Conservation (phyloP, 2,113 vertebrate genomes). For the Oncorhynchus mykiss region DNA sequence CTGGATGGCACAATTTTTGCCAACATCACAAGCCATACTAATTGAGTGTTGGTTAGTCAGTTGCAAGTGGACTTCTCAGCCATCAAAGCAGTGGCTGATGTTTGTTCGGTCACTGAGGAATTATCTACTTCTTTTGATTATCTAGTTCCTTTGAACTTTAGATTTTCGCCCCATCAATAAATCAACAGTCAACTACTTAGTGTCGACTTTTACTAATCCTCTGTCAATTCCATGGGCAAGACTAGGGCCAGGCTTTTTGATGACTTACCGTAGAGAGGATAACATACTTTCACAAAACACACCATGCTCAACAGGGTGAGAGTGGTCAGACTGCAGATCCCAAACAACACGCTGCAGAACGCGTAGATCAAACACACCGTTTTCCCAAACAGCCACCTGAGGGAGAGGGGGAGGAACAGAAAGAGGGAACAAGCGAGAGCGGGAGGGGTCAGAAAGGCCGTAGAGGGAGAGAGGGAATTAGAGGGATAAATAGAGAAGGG, state of each 20-base stretch:
- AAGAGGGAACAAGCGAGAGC: constrained; percentile 24
- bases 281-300: constrained; percentile 81
- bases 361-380: constrained; percentile 73
- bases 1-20: constrained; percentile 24
- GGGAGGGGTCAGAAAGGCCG: constrained; percentile 13
- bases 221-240: constrained; percentile 17
- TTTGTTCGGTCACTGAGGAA: constrained; percentile 28
- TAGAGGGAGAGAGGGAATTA: constrained; percentile 8
- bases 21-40: constrained; percentile 45
- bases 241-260: constrained; percentile 13
- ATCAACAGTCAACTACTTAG: constrained; percentile 48
- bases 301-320: constrained; percentile 75
- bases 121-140: constrained; percentile 16
- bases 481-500: neutral
- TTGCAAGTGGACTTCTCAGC: constrained; percentile 22
- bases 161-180: constrained; percentile 26
- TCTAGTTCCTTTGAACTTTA: too few relatives aligned
- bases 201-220: constrained; percentile 24
- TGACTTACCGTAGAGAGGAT: constrained; percentile 74
- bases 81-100: constrained; percentile 52
- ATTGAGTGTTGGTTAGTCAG: constrained; percentile 29
- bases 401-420: constrained; percentile 26
- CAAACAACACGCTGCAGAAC: constrained; percentile 79
- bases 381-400: constrained; percentile 78
- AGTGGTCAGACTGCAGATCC: constrained; percentile 77